Evolutionary conservation across 1,140 invertebrate species (phyloP).

Genomic region (Phocides pigmalion): DNA sequence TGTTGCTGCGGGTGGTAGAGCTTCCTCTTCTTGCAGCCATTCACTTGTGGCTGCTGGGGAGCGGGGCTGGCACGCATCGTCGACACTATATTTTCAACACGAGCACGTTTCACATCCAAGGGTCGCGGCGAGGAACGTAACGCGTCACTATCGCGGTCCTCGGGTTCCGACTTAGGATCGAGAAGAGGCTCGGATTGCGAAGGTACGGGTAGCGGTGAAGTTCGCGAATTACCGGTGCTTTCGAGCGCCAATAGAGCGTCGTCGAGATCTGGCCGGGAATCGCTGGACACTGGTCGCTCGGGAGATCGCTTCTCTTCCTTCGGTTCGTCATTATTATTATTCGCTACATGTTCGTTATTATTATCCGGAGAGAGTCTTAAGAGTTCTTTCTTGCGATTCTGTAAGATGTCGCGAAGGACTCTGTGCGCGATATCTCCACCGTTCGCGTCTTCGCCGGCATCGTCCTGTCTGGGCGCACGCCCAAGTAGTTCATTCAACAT

Average conservation of each 20-base stretch:
- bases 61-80: slow-evolving; percentile 94
- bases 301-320: slow-evolving; percentile 85
- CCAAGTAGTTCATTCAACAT: slow-evolving; percentile 93
- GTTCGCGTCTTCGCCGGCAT: slow-evolving; percentile 80
- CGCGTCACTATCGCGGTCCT: slow-evolving; percentile 84
- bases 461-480: slow-evolving; percentile 89
- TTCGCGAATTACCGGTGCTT: slow-evolving; percentile 88
- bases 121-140: slow-evolving; percentile 84
- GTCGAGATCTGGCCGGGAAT: slow-evolving; percentile 84
- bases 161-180: slow-evolving; percentile 87
- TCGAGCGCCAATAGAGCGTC: slow-evolving; percentile 85
- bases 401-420: slow-evolving; percentile 92
- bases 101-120: slow-evolving; percentile 93
- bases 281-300: slow-evolving; percentile 85
- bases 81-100: slow-evolving; percentile 97
- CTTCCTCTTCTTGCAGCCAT: slow-evolving; percentile 97
- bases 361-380: slow-evolving; percentile 86
- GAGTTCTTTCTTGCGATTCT: slow-evolving; percentile 91
- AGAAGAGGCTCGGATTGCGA: slow-evolving; percentile 85
- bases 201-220: slow-evolving; percentile 88
- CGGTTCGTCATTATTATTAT: slow-evolving; percentile 86
- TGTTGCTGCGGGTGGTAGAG: slow-evolving; percentile 98
- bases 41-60: slow-evolving; percentile 89
- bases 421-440: slow-evolving; percentile 90
- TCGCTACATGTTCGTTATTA: slow-evolving; percentile 78